Conservation (phyloP, 1,140 invertebrate species). For the Bacillus rossius region DNA sequence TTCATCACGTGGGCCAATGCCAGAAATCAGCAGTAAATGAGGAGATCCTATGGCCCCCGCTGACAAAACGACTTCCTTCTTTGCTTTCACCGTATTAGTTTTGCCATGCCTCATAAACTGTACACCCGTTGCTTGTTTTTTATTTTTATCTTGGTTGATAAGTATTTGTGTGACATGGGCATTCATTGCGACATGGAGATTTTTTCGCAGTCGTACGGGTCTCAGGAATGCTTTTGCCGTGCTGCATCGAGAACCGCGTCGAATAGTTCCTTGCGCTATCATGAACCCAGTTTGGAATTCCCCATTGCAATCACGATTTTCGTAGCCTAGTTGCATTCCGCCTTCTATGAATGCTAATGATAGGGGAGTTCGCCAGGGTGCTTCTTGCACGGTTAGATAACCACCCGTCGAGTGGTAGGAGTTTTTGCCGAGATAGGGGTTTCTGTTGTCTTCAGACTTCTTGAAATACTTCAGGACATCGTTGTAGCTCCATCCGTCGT, state of each 20-base stretch:
- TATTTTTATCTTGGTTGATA: neutral
- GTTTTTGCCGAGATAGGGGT: constrained; percentile 66
- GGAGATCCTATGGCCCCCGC: constrained; percentile 77
- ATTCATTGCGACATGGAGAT: constrained; percentile 76
- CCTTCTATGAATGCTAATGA: constrained; percentile 76
- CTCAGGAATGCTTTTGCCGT: constrained; percentile 84
- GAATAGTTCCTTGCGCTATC: constrained; percentile 77
- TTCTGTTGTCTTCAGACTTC: constrained; percentile 83
- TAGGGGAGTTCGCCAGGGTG: constrained; percentile 73
- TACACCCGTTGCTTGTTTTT: constrained; percentile 54
- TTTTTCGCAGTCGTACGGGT: constrained; percentile 68
- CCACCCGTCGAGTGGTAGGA: constrained; percentile 70
- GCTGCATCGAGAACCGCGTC: constrained; percentile 80
- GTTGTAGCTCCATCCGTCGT: constrained; percentile 85
- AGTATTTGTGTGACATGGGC: constrained; percentile 64
- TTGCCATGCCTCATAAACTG: constrained; percentile 62
- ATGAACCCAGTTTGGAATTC: constrained; percentile 78
- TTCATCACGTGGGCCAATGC: constrained; percentile 76
- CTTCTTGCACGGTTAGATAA: constrained; percentile 77
- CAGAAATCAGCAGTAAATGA: constrained; percentile 81
- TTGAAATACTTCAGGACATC: constrained; percentile 83
- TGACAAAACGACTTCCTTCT: constrained; percentile 72
- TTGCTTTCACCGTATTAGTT: constrained; percentile 57
- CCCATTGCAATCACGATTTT: constrained; percentile 75
- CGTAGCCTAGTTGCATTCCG: constrained; percentile 72